A percentile compares a stretch with the other conserved stretches of the same genome.
Conservation (phyloP, 2,888 invertebrate species). For the Zelleria hepariella region DNA sequence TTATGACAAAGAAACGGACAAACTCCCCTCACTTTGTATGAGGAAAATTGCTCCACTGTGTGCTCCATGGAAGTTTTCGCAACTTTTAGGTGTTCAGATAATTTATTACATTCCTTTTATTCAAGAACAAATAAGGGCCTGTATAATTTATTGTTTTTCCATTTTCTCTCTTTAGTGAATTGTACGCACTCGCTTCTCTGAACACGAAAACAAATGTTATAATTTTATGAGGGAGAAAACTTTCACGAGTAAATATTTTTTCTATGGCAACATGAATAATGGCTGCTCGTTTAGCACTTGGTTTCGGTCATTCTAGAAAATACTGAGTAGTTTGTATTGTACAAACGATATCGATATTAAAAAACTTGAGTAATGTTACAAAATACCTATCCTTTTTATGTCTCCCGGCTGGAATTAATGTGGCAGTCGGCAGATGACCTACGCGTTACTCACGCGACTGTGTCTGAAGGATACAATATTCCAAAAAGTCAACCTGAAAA, state of each 20-base stretch:
- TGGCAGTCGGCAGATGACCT: background rate
- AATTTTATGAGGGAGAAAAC: too few relatives aligned
- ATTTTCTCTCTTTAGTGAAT: conserved; percentile 2
- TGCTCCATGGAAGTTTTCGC: conserved; percentile 13
- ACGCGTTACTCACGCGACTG: background rate
- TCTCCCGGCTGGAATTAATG: background rate
- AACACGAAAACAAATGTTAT: background rate
- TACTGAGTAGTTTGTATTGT: too few relatives aligned
- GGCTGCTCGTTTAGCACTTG: background rate
- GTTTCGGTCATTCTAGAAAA: background rate
- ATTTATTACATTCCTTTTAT: conserved; percentile 21
- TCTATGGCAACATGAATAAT: background rate
- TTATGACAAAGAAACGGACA: conserved; percentile 36
- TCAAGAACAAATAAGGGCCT: conserved; percentile 10
- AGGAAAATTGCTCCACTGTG: conserved; percentile 8
- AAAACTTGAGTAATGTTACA: too few relatives aligned
- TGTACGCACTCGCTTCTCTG: background rate
- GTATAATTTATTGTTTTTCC: conserved; percentile 7
- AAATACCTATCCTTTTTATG: background rate
- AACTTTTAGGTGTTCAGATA: conserved; percentile 24
- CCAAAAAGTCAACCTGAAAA: background rate
- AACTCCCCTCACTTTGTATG: conserved; percentile 28
- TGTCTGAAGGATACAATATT: background rate
- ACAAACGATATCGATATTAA: too few relatives aligned
- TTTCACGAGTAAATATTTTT: background rate